Conservation (phyloP, 2,797 vertebrate genomes). For the Siniperca obscura region DNA sequence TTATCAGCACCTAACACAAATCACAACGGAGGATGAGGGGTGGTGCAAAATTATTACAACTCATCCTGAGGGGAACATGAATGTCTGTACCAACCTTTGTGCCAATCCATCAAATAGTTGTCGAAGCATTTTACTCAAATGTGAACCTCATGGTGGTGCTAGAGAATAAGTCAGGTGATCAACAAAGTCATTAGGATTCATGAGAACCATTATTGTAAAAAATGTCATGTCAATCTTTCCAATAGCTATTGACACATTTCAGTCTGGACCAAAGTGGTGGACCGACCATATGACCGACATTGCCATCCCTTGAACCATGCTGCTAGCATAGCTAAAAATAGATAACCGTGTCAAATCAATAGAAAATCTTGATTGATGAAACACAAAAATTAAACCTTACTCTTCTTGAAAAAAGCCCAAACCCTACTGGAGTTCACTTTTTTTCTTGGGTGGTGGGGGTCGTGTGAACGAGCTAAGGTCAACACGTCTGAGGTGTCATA, state of each 20-base stretch:
- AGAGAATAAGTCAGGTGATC: background rate
- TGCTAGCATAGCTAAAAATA: background rate
- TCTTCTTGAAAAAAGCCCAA: background rate
- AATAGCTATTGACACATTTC: background rate
- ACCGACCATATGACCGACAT: background rate
- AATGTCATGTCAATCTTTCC: background rate
- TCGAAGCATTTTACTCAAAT: background rate
- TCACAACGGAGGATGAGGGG: too few relatives aligned
- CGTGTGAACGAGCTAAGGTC: constrained; percentile 17
- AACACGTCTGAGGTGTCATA: constrained; percentile 20
- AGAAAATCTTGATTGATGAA: background rate
- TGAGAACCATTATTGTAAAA: background rate
- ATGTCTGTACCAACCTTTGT: background rate
- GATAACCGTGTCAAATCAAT: background rate
- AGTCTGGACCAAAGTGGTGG: background rate
- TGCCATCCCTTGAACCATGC: background rate
- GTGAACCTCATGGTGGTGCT: background rate
- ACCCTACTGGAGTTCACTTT: background rate
- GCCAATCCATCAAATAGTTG: background rate
- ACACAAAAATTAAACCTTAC: background rate
- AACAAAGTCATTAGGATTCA: background rate
- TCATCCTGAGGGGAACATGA: background rate
- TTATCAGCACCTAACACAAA: background rate
- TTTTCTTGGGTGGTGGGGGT: background rate
- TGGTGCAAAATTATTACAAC: background rate